A percentile compares a stretch with the other conserved stretches of the same genome.
Conservation (phyloP, 2,797 vertebrate species). For the Arremon brunneinucha region DNA sequence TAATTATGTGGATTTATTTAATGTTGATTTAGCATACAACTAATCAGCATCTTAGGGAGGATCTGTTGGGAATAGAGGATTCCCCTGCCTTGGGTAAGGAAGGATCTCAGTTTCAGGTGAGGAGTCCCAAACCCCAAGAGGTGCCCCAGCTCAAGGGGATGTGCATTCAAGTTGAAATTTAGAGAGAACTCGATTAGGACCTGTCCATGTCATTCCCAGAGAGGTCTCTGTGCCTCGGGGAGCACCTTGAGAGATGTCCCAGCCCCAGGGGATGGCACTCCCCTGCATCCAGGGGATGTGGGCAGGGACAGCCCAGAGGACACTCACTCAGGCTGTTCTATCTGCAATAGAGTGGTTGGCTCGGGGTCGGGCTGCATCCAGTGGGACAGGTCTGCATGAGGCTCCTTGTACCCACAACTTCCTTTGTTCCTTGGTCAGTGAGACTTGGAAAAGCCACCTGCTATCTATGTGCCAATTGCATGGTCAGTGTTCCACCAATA, state of each 20-base stretch:
- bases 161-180: background rate
- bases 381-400: background rate
- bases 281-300: background rate
- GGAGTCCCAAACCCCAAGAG: background rate
- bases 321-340: background rate
- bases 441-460: background rate
- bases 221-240: background rate
- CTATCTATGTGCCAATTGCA: background rate
- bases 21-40: background rate
- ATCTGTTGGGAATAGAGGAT: background rate
- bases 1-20: background rate
- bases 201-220: too few species aligned
- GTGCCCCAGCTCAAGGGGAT: background rate
- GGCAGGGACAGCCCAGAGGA: background rate
- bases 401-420: background rate
- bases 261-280: background rate
- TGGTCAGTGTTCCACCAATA: too few species aligned
- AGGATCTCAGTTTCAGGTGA: background rate
- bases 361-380: fast-evolving
- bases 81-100: background rate
- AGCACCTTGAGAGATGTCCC: background rate
- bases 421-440: background rate
- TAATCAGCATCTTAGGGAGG: background rate
- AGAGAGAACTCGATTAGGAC: background rate
- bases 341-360: background rate